phyloP scores from a whole-genome alignment of 1,140 invertebrate species.

The Drosophila repletoides region DNA sequence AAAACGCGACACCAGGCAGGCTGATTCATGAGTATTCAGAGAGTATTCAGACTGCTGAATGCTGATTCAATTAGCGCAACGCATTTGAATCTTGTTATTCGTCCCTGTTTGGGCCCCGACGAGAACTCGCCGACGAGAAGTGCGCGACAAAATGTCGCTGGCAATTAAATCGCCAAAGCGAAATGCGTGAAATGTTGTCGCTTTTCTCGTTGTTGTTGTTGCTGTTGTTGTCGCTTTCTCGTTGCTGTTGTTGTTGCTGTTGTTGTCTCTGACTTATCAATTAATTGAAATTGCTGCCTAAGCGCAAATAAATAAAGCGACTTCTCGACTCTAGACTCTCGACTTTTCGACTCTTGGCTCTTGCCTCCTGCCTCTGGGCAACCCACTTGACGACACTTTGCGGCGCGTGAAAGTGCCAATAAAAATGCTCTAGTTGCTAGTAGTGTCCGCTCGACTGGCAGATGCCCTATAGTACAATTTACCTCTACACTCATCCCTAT shows the following conservation, averaged over 20 bases:
- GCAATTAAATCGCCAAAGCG: slow-evolving; percentile 63
- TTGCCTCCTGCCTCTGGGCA: background rate
- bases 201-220: slow-evolving; percentile 6
- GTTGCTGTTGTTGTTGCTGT: slow-evolving; percentile 7
- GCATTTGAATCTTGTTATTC: slow-evolving; percentile 47
- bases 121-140: background rate
- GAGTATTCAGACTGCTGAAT: slow-evolving; percentile 5
- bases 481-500: too few relatives aligned
- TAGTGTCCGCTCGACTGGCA: background rate
- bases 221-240: background rate
- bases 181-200: slow-evolving; percentile 67
- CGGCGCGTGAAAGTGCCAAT: slow-evolving; percentile 40
- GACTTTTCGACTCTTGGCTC: slow-evolving; percentile 21
- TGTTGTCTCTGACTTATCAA: slow-evolving; percentile 60
- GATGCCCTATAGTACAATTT: background rate
- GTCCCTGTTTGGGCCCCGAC: background rate
- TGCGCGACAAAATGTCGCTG: slow-evolving; percentile 63
- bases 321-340: slow-evolving; percentile 13
- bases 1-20: slow-evolving; percentile 19
- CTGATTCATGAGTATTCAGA: slow-evolving; percentile 1
- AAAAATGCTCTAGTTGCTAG: background rate
- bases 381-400: slow-evolving; percentile 46
- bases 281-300: slow-evolving; percentile 77
- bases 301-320: slow-evolving; percentile 74
- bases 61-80: slow-evolving; percentile 42